These are phyloP conservation scores for Stegodyphus dumicola DNA, from an alignment of 1,140 invertebrate species.

Conservation along the genomic window DNA sequence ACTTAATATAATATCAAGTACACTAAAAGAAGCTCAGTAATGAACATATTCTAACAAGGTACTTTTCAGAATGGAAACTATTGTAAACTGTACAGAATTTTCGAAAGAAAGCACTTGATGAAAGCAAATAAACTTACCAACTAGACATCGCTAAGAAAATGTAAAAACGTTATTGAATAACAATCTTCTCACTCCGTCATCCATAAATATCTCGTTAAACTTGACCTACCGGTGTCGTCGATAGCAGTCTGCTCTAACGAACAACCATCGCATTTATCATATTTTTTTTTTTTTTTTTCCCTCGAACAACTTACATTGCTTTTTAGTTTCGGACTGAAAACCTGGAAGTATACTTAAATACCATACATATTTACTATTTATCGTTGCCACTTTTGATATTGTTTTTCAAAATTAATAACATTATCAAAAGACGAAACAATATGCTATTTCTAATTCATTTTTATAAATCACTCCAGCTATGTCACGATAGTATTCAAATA, in stretches of 20 bases:
- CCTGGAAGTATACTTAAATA: background rate
- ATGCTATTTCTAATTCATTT: no score
- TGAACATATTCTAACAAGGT: no score
- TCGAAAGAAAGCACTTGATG: no score
- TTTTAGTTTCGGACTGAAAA: background rate
- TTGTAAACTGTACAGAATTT: no score
- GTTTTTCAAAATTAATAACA: no score
- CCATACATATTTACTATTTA: background rate
- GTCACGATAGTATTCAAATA: no score
- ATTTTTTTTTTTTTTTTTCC: constrained; percentile 32
- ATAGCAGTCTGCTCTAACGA: constrained; percentile 13
- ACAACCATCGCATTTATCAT: constrained; percentile 39
- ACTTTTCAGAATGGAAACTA: no score
- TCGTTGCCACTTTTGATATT: background rate
- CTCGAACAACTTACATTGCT: background rate
- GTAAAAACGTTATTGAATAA: constrained; percentile 17
- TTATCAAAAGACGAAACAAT: no score
- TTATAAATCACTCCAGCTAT: no score
- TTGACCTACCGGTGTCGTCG: constrained; percentile 54
- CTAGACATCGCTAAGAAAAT: constrained; percentile 55
- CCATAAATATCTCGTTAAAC: constrained; percentile 54
- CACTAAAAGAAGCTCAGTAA: no score
- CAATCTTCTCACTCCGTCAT: constrained; percentile 44
- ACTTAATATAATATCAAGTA: no score
- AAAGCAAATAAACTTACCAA: constrained; percentile 24